Conservation (phyloP, 2,113 vertebrate species). For the Pseudorasbora parva region DNA sequence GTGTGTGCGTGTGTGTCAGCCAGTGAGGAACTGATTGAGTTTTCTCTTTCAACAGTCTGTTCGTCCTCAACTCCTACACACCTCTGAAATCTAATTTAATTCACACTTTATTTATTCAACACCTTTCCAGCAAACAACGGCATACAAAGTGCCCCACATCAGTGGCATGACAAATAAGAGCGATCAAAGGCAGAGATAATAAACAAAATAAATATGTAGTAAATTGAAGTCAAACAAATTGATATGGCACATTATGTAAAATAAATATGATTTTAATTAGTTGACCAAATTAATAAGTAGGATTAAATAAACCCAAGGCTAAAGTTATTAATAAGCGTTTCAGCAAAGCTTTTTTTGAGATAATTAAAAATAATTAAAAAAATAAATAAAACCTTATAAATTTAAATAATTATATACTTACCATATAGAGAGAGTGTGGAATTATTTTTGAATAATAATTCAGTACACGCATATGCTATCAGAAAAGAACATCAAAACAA, state of each 20-base stretch:
- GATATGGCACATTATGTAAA: neutral
- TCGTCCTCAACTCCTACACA: conserved; percentile 20
- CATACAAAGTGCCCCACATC: conserved; percentile 2
- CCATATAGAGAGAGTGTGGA: neutral
- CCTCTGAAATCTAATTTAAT: conserved; percentile 37
- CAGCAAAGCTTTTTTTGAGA: neutral
- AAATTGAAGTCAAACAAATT: conserved; percentile 10
- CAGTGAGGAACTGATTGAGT: conserved; percentile 13
- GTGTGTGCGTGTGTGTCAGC: neutral
- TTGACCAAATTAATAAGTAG: neutral
- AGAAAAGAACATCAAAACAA: neutral
- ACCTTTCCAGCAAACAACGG: conserved; percentile 11
- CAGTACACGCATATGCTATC: neutral
- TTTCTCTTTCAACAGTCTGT: conserved; percentile 17
- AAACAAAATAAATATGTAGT: neutral
- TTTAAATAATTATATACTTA: no score
- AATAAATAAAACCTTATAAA: no score
- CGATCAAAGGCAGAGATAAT: neutral
- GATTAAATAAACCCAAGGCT: neutral
- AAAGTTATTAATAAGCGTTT: neutral
- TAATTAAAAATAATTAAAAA: no score
- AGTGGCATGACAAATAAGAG: conserved; percentile 5
- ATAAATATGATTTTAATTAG: conserved; percentile 14
- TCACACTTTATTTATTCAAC: conserved; percentile 34
- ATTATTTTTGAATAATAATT: conserved; percentile 26